These are phyloP conservation scores for Emydoidea blandingii DNA, from an alignment of 2,797 vertebrate genomes.

Conservation along the genomic window DNA sequence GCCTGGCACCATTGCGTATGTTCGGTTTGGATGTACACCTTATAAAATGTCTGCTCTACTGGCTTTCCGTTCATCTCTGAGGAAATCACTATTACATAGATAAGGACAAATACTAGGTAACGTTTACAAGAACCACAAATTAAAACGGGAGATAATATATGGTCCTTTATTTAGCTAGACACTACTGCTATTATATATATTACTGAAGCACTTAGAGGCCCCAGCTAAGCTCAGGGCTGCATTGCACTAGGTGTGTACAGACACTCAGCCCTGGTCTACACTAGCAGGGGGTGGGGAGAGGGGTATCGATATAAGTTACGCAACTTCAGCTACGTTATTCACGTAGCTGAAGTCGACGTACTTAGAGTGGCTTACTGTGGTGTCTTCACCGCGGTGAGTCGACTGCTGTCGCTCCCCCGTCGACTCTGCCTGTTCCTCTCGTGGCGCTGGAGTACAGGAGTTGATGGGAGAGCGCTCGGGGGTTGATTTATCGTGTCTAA, in stretches of 20 bases:
- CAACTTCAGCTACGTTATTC: too few species aligned
- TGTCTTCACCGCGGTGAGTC: too few species aligned
- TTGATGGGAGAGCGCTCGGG: too few species aligned
- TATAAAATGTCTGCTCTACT: not conserved
- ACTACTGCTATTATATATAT: not conserved
- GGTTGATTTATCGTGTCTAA: too few species aligned
- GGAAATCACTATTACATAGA: not conserved
- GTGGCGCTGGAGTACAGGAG: too few species aligned
- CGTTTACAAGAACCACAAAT: not conserved
- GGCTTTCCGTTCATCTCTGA: accelerated
- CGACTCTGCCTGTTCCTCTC: too few species aligned
- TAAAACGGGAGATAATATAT: not conserved
- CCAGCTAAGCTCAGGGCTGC: not conserved
- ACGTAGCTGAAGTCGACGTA: too few species aligned
- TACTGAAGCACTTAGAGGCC: not conserved
- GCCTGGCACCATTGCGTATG: constrained; percentile 6
- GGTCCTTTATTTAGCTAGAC: not conserved
- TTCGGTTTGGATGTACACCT: constrained; percentile 36
- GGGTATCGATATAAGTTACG: too few species aligned
- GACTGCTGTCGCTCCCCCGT: too few species aligned
- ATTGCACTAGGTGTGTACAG: accelerated
- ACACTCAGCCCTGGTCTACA: too few species aligned
- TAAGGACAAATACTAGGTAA: accelerated
- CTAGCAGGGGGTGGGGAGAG: too few species aligned
- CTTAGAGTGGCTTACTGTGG: too few species aligned